Evolutionary conservation across 2,888 invertebrate species (phyloP).

Genomic region (Cryptus viduatorius): DNA sequence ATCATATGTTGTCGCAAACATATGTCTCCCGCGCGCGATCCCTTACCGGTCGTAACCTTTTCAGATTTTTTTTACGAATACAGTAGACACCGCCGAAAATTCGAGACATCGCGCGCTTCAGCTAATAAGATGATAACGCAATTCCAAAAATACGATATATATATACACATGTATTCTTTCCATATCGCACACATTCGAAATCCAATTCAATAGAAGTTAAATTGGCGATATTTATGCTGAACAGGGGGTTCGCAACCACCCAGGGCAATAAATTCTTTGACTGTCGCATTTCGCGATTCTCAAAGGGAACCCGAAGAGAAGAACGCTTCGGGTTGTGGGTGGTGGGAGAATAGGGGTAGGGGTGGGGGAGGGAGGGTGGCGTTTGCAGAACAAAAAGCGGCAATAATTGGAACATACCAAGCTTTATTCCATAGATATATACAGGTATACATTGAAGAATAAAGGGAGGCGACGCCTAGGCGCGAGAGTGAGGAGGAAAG

Average conservation of each 20-base stretch:
- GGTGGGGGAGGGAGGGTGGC: neutral
- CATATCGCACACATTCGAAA: neutral
- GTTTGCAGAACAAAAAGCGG: conserved; percentile 46
- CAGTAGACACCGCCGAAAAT: conserved; percentile 49
- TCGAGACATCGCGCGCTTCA: conserved; percentile 46
- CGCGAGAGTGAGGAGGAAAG: conserved; percentile 48
- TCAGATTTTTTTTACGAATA: conserved; percentile 1
- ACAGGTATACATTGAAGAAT: conserved; percentile 2
- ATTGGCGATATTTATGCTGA: conserved; percentile 65
- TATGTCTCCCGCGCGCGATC: conserved; percentile 71
- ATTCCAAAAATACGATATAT: neutral
- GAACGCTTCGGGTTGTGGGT: conserved; percentile 34
- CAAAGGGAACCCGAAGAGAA: conserved; percentile 53
- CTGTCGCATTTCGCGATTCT: conserved; percentile 52
- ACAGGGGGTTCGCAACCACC: conserved; percentile 36
- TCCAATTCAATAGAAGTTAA: conserved; percentile 55
- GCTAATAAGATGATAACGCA: neutral
- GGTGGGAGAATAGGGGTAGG: conserved; percentile 16
- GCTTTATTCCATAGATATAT: conserved; percentile 57
- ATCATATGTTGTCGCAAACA: conserved; percentile 76
- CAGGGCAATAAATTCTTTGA: conserved; percentile 62
- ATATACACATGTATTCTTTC: neutral
- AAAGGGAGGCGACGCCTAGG: neutral
- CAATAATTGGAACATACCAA: conserved; percentile 66
- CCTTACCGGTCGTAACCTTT: conserved; percentile 8